Percentiles rank a stretch among this genome's conserved stretches.
phyloP scores from a whole-genome alignment of 1,140 invertebrate genomes.

The Megalopta genalis region DNA sequence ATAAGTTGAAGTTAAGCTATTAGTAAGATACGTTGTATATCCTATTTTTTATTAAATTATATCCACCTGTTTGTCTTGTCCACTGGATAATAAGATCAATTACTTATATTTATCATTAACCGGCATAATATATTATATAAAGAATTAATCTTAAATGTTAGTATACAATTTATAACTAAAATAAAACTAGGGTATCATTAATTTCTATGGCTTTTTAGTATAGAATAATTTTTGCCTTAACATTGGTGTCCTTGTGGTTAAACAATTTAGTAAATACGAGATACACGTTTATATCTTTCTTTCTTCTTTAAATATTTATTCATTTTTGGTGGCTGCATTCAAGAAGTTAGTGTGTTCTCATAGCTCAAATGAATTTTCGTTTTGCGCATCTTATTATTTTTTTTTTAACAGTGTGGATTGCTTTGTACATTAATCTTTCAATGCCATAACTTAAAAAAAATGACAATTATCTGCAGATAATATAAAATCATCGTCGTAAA shows the following conservation, averaged over 20 bases:
- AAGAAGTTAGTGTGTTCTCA: conserved; percentile 35
- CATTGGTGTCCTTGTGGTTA: conserved; percentile 28
- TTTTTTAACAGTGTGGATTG: conserved; percentile 1
- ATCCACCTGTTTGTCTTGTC: conserved; percentile 28
- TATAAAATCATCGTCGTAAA: no score
- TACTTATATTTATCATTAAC: conserved; percentile 57
- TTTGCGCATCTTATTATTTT: not conserved
- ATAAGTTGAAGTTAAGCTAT: conserved; percentile 65
- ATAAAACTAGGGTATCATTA: conserved; percentile 37
- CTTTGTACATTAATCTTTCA: conserved; percentile 1
- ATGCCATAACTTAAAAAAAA: not conserved
- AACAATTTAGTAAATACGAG: conserved; percentile 17
- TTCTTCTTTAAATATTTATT: conserved; percentile 39
- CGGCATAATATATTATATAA: conserved; percentile 22
- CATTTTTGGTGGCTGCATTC: conserved; percentile 56
- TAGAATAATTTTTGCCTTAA: conserved; percentile 17
- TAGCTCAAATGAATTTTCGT: not conserved
- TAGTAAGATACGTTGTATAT: conserved; percentile 57
- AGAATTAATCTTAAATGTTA: conserved; percentile 26
- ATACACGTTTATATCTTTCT: conserved; percentile 11
- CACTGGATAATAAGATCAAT: conserved; percentile 41
- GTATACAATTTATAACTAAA: conserved; percentile 16
- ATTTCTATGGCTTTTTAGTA: conserved; percentile 28
- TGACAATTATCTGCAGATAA: not conserved
- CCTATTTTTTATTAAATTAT: conserved; percentile 43